Percentiles rank a stretch among this genome's conserved stretches.
phyloP scores from a whole-genome alignment of 2,113 vertebrate species.

The Hyaena hyaena region DNA sequence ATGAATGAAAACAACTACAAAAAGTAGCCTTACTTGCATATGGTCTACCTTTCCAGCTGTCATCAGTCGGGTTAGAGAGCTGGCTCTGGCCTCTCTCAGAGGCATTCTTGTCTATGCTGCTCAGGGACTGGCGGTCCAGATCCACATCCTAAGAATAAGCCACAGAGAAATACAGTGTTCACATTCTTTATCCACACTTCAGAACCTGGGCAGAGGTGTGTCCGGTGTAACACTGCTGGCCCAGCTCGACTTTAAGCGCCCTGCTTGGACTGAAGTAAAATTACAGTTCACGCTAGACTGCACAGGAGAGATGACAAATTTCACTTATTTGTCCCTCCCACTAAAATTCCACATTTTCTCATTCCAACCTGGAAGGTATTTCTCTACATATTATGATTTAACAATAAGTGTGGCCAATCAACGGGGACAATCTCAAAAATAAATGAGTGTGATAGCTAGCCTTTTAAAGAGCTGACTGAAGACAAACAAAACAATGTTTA shows the following conservation, averaged over 20 bases:
- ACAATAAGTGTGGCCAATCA: neutral
- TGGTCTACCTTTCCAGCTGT: conserved; percentile 94
- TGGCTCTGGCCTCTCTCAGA: conserved; percentile 98
- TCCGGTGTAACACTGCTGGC: neutral
- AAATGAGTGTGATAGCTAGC: neutral
- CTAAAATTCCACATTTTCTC: conserved; percentile 29
- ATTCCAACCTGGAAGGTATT: neutral
- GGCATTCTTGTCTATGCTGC: conserved; percentile 95
- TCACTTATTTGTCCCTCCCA: neutral
- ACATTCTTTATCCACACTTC: neutral
- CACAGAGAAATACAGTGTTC: conserved; percentile 30
- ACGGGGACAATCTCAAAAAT: conserved; percentile 30
- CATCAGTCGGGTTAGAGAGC: conserved; percentile 95
- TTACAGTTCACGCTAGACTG: neutral
- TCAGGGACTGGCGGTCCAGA: conserved; percentile 94
- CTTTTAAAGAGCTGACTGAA: neutral
- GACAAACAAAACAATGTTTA: neutral
- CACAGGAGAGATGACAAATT: neutral
- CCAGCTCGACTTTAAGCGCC: neutral
- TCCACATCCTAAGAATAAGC: conserved; percentile 91
- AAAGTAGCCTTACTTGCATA: conserved; percentile 87
- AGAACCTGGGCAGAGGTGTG: neutral
- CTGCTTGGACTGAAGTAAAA: neutral
- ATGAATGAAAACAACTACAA: neutral
- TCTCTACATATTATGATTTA: neutral